phyloP scores from a whole-genome alignment of 2,888 invertebrate species.

The Cheilosia soror region DNA sequence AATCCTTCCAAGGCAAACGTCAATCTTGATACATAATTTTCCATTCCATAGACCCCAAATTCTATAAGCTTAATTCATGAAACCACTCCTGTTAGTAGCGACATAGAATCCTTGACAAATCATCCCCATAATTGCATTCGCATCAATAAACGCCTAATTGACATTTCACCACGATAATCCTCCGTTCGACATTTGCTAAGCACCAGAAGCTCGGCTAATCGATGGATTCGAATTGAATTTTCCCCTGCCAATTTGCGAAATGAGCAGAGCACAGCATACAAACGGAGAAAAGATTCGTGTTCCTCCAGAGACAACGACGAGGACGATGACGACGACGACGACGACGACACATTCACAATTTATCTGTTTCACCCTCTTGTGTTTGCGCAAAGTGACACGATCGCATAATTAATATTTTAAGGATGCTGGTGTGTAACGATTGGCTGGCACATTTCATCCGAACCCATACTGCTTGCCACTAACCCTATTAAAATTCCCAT shows the following conservation, averaged over 20 bases:
- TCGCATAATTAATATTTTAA: conserved; percentile 70
- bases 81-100: not conserved
- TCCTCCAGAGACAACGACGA: not conserved
- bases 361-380: conserved; percentile 16
- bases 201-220: conserved; percentile 51
- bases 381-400: conserved; percentile 44
- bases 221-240: conserved; percentile 67
- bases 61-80: conserved; percentile 17
- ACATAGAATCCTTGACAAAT: conserved; percentile 35
- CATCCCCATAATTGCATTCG: conserved; percentile 64
- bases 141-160: conserved; percentile 69
- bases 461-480: conserved; percentile 36
- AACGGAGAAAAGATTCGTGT: conserved; percentile 46
- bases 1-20: not conserved
- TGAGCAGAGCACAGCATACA: conserved; percentile 14
- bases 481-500: conserved; percentile 69
- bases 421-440: conserved; percentile 51
- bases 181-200: conserved; percentile 29
- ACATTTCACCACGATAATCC: conserved; percentile 65
- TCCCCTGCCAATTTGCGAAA: conserved; percentile 52
- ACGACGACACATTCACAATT: conserved; percentile 8
- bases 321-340: not conserved
- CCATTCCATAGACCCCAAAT: conserved; percentile 8
- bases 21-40: conserved; percentile 34
- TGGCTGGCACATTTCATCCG: conserved; percentile 25